Base-by-base conservation (phyloP, 1,140 invertebrate genomes). In the Drosophila tropicalis region DNA sequence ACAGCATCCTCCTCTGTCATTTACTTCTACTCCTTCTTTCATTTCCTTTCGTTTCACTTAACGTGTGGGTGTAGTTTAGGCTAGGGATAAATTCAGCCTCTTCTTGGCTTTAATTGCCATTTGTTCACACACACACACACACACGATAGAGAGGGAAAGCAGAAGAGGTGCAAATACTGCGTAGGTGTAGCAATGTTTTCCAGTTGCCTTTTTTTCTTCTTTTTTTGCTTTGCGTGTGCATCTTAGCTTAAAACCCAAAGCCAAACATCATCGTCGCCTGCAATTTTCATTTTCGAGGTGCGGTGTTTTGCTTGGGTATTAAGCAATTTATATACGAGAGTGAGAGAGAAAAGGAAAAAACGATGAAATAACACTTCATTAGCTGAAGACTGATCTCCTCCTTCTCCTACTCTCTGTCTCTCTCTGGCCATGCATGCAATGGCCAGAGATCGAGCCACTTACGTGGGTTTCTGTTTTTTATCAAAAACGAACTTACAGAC, bases 291-390 rank as follows among this genome's bases (percentile, higher is more conserved):
- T 66, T 70, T 71, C 44, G 56, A 86, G 83, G 83, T 86, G 84
- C 83, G 82, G 82, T 70, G 70, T 76, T 29, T 73, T 85, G 81
- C 81, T 69, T 73, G 62, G 76, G 32, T 56, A 85, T 87, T 86
- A 80, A 86, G 82, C 82, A 86, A 87, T 86, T 83, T 76, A 82
- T 82, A 79, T 60, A 57, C 57, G 63, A 64, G 66, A 68, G 60
- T 62, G 9, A 39, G 40, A 39, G 36, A 36, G 66, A 65, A 56
- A 60, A 47, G 13, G 77, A 47, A 17, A 47, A 60, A 54, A 51
- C 76, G 76, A 76, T 86, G 76, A 89, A 89, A 89, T 76, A 89
- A 77, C 84, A 83, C 84, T 89, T 87, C 65, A 87, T 87, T 87
- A 87, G 78, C 70, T 6, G 56, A 25, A 36, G 54, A 65, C 29